These are phyloP conservation scores for Propithecus perrieri DNA, from an alignment of 2,797 vertebrate species.

Conservation along the genomic window DNA sequence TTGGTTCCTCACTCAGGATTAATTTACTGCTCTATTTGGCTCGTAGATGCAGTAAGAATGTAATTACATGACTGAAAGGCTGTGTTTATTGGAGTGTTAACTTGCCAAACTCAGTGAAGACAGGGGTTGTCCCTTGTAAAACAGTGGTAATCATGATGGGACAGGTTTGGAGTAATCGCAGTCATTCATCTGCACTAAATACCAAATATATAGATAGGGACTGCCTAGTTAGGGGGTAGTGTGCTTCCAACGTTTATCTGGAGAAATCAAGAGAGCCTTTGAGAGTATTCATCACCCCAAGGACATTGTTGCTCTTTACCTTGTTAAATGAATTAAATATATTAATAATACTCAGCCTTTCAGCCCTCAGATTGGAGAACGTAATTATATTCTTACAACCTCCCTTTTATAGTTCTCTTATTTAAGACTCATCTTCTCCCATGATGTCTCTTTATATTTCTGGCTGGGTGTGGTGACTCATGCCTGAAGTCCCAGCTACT, in stretches of 20 bases:
- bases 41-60: conserved; percentile 14
- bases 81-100: neutral
- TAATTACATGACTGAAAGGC: neutral
- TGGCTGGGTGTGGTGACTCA: neutral
- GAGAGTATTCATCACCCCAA: neutral
- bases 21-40: conserved; percentile 27
- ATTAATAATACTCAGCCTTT: conserved; percentile 13
- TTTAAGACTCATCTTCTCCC: conserved; percentile 17
- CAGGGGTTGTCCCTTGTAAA: neutral
- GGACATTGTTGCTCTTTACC: neutral
- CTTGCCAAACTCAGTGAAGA: neutral
- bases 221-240: neutral
- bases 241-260: neutral
- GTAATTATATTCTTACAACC: neutral
- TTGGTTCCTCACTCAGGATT: neutral
- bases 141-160: neutral
- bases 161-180: neutral
- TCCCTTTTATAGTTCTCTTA: neutral
- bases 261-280: neutral
- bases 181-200: neutral
- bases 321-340: neutral
- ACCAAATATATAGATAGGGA: neutral
- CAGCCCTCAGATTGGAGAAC: neutral
- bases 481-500: neutral
- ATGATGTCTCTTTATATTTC: conserved; percentile 30